Evolutionary conservation across 2,797 vertebrate genomes (phyloP).

Genomic region (Lepus oiostolus): DNA sequence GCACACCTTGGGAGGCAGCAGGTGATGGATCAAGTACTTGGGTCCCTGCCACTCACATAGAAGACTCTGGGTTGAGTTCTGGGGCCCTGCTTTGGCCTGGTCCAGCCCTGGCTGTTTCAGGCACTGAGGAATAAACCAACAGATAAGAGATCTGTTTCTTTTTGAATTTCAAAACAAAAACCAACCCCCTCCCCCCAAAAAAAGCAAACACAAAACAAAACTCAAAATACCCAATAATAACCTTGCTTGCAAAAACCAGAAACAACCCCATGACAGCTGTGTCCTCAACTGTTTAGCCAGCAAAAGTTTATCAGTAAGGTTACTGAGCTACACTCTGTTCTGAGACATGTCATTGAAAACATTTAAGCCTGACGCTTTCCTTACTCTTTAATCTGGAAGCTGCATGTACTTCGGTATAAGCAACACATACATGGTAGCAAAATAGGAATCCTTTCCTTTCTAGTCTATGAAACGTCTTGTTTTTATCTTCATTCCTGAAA

Average conservation of each 20-base stretch:
- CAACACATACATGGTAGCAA: neutral
- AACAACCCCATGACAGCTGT: neutral
- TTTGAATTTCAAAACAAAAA: too few species aligned
- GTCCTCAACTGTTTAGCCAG: constrained; percentile 22
- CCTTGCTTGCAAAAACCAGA: constrained; percentile 10
- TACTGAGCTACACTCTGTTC: constrained; percentile 6
- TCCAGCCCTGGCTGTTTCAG: too few species aligned
- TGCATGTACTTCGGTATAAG: neutral
- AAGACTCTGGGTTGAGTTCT: too few species aligned
- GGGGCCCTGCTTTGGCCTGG: too few species aligned
- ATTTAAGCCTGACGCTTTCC: constrained; percentile 27
- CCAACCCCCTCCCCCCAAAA: too few species aligned
- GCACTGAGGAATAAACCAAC: too few species aligned
- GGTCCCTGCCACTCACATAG: too few species aligned
- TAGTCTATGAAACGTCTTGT: constrained; percentile 7
- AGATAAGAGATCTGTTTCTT: too few species aligned
- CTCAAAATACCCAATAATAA: neutral
- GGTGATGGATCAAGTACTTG: too few species aligned
- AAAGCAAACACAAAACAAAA: too few species aligned
- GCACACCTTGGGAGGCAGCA: too few species aligned
- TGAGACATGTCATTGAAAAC: neutral
- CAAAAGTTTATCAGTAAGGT: neutral
- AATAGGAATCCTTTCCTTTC: neutral
- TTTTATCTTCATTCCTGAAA: constrained; percentile 33
- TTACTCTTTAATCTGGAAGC: constrained; percentile 55